These are phyloP conservation scores for Biston stratarius DNA, from an alignment of 2,888 invertebrate genomes.

Conservation along the genomic window DNA sequence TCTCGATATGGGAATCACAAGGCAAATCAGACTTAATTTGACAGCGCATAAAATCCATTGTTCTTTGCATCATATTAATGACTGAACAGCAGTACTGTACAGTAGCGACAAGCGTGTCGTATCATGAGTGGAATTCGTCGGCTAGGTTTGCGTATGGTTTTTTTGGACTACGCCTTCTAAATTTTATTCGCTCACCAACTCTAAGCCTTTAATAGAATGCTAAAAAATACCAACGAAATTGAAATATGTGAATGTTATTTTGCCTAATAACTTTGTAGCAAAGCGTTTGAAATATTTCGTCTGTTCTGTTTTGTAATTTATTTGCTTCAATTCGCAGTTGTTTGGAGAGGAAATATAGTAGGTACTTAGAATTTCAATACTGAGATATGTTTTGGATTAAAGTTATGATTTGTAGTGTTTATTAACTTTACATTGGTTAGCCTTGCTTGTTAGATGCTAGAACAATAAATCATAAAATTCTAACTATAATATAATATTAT, in stretches of 20 bases:
- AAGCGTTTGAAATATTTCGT: slow-evolving; percentile 19
- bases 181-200: background rate
- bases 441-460: background rate
- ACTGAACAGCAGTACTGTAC: no score
- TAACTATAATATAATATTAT: no score
- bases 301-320: slow-evolving; percentile 36
- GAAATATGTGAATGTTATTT: slow-evolving; percentile 35
- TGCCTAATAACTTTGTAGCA: slow-evolving; percentile 37
- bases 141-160: no score
- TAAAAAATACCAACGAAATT: background rate
- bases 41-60: no score
- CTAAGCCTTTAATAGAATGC: no score
- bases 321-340: slow-evolving; percentile 35
- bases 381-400: slow-evolving; percentile 8
- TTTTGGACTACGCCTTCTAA: no score
- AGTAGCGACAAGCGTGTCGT: no score
- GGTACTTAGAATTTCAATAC: slow-evolving; percentile 17
- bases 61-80: no score
- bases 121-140: no score
- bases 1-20: no score
- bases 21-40: no score
- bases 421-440: background rate
- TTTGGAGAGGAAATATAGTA: slow-evolving; percentile 35
- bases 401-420: slow-evolving; percentile 12
- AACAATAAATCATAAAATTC: no score